Evolutionary conservation across 2,888 invertebrate genomes (phyloP).

Genomic region (Leptinotarsa peninsularis): DNA sequence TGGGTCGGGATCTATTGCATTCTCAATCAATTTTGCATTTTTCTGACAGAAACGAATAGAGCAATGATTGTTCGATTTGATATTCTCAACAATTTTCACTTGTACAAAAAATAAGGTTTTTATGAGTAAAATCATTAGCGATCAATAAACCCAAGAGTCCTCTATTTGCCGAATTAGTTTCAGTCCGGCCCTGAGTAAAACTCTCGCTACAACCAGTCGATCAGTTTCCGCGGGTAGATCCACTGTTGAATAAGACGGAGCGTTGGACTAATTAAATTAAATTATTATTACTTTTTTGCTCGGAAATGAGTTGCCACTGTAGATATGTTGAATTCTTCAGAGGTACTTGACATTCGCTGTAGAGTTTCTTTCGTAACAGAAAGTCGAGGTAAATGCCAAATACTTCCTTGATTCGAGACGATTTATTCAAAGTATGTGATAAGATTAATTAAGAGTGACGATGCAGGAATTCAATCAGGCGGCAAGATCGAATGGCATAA

Average conservation of each 20-base stretch:
- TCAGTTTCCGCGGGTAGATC: not conserved
- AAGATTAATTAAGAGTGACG: not conserved
- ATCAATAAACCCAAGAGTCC: too few relatives aligned
- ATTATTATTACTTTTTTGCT: not conserved
- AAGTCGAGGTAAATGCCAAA: slow-evolving; percentile 21
- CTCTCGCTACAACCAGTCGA: not conserved
- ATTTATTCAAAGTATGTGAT: slow-evolving; percentile 9
- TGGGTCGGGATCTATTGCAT: too few relatives aligned
- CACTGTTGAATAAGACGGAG: not conserved
- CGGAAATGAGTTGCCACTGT: not conserved
- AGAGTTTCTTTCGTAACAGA: slow-evolving; percentile 10
- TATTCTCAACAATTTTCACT: too few relatives aligned
- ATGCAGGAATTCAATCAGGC: not conserved
- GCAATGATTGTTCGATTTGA: too few relatives aligned
- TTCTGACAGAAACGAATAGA: too few relatives aligned
- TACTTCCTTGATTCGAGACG: slow-evolving; percentile 1
- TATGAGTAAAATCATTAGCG: too few relatives aligned
- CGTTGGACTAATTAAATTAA: not conserved
- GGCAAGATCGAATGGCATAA: slow-evolving; percentile 1
- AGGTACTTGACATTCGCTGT: slow-evolving; percentile 22
- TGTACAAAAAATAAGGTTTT: too few relatives aligned
- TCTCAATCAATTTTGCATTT: too few relatives aligned
- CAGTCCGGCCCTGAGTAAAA: not conserved
- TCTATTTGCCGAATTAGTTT: not conserved
- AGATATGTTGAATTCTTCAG: slow-evolving; percentile 10